phyloP scores from a whole-genome alignment of 2,797 vertebrate genomes.

The Sebastes iracundus region DNA sequence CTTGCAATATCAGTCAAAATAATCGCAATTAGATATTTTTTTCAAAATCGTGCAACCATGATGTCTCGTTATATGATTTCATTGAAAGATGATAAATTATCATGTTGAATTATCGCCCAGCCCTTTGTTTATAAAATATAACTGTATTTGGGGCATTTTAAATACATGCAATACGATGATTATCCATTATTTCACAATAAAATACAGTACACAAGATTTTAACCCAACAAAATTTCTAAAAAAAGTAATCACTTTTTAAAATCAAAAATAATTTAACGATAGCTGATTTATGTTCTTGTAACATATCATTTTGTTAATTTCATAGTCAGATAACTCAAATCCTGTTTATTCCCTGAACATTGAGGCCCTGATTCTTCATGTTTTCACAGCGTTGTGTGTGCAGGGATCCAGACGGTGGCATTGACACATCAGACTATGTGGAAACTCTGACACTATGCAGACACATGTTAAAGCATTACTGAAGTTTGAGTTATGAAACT shows the following conservation, averaged over 20 bases:
- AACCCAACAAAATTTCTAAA: background rate
- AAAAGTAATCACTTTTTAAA: background rate
- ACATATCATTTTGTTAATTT: background rate
- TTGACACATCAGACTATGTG: background rate
- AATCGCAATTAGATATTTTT: too few species aligned
- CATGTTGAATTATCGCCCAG: too few species aligned
- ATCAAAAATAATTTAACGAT: background rate
- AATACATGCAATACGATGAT: too few species aligned
- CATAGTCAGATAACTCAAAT: background rate
- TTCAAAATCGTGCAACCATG: background rate
- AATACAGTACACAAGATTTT: background rate
- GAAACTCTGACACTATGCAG: slow-evolving; percentile 33
- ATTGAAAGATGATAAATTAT: background rate
- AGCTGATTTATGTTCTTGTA: background rate
- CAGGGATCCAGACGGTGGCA: background rate
- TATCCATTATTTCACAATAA: background rate
- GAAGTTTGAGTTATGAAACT: slow-evolving; percentile 40
- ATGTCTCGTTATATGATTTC: background rate
- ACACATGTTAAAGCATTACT: slow-evolving; percentile 14
- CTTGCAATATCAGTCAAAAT: too few species aligned
- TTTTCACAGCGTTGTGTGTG: background rate
- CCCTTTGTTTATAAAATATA: too few species aligned
- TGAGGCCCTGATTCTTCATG: background rate
- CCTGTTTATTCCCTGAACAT: background rate
- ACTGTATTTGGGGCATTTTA: too few species aligned